A percentile compares a stretch with the other conserved stretches of the same genome.
These are phyloP conservation scores for Ptiloglossa arizonensis DNA, from an alignment of 1,140 invertebrate species.

Conservation along the genomic window DNA sequence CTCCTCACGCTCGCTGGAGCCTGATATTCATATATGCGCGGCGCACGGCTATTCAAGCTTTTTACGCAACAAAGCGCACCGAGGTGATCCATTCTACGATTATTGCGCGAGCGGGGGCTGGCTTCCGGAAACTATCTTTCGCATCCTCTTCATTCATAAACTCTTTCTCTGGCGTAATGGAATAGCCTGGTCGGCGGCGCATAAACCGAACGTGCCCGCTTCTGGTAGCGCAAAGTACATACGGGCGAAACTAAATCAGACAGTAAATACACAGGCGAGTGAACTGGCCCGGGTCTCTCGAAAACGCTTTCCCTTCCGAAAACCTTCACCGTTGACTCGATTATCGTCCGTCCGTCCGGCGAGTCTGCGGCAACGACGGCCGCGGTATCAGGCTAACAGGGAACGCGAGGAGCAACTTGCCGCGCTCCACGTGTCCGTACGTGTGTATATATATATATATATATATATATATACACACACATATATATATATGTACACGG, in stretches of 20 bases:
- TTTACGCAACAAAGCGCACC: slow-evolving; percentile 35
- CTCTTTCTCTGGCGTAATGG: slow-evolving; percentile 54
- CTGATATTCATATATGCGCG: slow-evolving; percentile 45
- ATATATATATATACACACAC: neutral
- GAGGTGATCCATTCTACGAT: slow-evolving; percentile 55
- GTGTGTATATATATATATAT: neutral
- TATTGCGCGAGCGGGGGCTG: slow-evolving; percentile 35
- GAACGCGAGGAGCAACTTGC: slow-evolving; percentile 24
- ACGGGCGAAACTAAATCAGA: slow-evolving; percentile 57
- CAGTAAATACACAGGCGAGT: slow-evolving; percentile 33
- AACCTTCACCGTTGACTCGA: slow-evolving; percentile 52
- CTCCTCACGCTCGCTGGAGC: slow-evolving; percentile 40
- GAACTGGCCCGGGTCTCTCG: slow-evolving; percentile 21
- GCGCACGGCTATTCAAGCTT: slow-evolving; percentile 36
- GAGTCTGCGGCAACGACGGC: slow-evolving; percentile 48
- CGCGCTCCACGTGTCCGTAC: neutral
- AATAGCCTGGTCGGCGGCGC: slow-evolving; percentile 44
- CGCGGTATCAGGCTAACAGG: slow-evolving; percentile 43
- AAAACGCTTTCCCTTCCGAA: slow-evolving; percentile 42
- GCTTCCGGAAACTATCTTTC: slow-evolving; percentile 57
- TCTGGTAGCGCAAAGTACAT: slow-evolving; percentile 16
- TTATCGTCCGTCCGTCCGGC: slow-evolving; percentile 64
- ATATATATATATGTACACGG: neutral
- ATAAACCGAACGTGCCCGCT: slow-evolving; percentile 49
- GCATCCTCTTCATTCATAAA: slow-evolving; percentile 63